Conservation (phyloP, 2,888 invertebrate genomes). For the Pachydiplax longipennis region DNA sequence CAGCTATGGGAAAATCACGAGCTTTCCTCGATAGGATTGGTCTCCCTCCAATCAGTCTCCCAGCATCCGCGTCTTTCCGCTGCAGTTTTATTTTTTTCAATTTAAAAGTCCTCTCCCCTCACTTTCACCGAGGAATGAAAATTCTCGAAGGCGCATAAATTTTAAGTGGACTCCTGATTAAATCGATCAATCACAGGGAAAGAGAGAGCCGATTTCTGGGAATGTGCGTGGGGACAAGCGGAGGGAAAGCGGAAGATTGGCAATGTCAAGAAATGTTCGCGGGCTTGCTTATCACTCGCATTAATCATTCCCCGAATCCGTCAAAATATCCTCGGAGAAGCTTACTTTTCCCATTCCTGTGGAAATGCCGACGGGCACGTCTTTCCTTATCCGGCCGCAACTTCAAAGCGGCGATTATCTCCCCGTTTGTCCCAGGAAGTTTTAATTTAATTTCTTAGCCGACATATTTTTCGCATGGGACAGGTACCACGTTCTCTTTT, state of each 20-base stretch:
- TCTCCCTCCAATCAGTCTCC: neutral
- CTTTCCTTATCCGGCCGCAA: no score
- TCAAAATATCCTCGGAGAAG: no score
- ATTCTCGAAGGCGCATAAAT: constrained; percentile 26
- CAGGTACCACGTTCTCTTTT: no score
- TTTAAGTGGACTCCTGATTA: constrained; percentile 31
- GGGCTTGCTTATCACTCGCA: neutral
- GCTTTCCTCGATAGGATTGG: neutral
- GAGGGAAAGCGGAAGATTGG: neutral
- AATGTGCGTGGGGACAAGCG: neutral
- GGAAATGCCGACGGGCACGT: no score
- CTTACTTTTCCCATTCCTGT: no score
- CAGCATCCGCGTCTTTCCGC: neutral
- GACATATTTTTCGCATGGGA: no score
- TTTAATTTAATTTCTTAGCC: no score
- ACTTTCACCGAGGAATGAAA: constrained; percentile 15
- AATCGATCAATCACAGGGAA: constrained; percentile 35
- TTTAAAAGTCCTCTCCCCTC: neutral
- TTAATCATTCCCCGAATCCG: neutral
- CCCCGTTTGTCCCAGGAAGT: no score
- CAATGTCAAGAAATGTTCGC: neutral
- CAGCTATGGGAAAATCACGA: neutral
- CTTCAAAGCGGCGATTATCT: no score
- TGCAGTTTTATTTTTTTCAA: neutral
- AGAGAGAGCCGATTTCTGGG: neutral